Evolutionary conservation across 2,888 invertebrate species (phyloP), one percentile per base, ranked within the genome.

Genomic region (Mesorhabditis spiculigera): DNA sequence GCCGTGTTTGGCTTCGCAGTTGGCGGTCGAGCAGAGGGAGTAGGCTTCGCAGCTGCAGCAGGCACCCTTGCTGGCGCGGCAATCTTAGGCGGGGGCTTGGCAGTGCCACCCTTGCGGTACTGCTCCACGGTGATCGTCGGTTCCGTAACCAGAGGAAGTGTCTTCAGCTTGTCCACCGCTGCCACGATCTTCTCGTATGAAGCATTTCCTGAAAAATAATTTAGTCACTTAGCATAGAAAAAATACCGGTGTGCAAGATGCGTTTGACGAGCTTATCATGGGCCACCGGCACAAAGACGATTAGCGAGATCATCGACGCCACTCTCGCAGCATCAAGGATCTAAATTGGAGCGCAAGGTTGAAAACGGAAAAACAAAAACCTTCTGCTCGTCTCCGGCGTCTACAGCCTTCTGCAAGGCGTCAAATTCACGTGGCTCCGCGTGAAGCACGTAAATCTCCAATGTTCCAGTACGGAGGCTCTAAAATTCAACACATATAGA

Each of bases 131-230:
- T 50, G 58, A 50, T 50, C 58, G 58, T 50, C n/a, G 58, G 58
- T n/a, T 50, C 58, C 10, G 58, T 50, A n/a, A 50, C 58, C 8
- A 50, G 58, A 50, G 58, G 58, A 50, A 50, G 58, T n/a, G 58
- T 50, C 58, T 50, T 50, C 58, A 50, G n/a, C n/a, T 50, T 50
- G 58, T 50, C 58, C 58, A 50, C 58, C 58, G 58, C 58, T 50
- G 8, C 10, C 58, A 50, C 58, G 58, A 50, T 50, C 58, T 50
- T 50, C 58, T 50, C 58, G 58, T 50, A 50, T 10, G 8, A 10
- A 50, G 58, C 58, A 50, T 50, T 50, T 10, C 58, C 58, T 50
- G n/a, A n/a, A 50, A 50, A 50, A 13, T 50, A 28, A 28, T 28
- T 28, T 28, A 28, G 28, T 28, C 28, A 28, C 28, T 50, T 10